phyloP scores from a whole-genome alignment of 2,888 invertebrate genomes.

The Synergus gifuensis region DNA sequence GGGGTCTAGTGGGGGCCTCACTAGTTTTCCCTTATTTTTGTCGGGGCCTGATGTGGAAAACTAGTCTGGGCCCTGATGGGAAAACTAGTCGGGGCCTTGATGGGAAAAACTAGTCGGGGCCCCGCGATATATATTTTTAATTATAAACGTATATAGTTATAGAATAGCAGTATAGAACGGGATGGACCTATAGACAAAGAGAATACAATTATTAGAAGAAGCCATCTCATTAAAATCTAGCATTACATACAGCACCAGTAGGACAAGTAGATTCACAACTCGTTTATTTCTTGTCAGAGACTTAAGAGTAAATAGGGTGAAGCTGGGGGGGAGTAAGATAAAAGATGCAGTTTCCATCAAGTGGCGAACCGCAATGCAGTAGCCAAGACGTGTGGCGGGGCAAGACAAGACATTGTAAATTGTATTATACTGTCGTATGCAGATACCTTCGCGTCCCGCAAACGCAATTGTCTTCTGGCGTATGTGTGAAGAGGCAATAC shows the following conservation, averaged over 20 bases:
- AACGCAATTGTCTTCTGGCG: slow-evolving; percentile 71
- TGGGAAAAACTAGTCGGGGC: too few relatives aligned
- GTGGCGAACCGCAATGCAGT: slow-evolving; percentile 70
- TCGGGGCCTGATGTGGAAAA: too few relatives aligned
- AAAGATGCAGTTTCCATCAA: slow-evolving; percentile 71
- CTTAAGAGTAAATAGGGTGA: slow-evolving; percentile 42
- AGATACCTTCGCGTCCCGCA: slow-evolving; percentile 64
- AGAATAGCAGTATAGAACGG: too few relatives aligned
- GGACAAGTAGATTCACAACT: slow-evolving; percentile 22
- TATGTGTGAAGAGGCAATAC: slow-evolving; percentile 51
- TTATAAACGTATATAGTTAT: too few relatives aligned
- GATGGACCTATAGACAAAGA: too few relatives aligned
- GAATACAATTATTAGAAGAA: not conserved
- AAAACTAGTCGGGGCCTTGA: too few relatives aligned
- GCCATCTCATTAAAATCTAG: slow-evolving; percentile 3
- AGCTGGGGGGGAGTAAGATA: slow-evolving; percentile 41
- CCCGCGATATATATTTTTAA: too few relatives aligned
- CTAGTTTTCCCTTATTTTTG: too few relatives aligned
- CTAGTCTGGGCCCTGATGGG: too few relatives aligned
- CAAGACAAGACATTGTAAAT: slow-evolving; percentile 63
- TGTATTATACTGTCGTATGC: slow-evolving; percentile 66
- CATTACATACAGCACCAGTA: slow-evolving; percentile 33
- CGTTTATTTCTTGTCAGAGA: slow-evolving; percentile 37
- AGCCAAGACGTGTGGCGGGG: slow-evolving; percentile 53
- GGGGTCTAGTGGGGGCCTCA: too few relatives aligned